Conservation (phyloP, 2,888 invertebrate genomes). For the Eupelmus urozonus region DNA sequence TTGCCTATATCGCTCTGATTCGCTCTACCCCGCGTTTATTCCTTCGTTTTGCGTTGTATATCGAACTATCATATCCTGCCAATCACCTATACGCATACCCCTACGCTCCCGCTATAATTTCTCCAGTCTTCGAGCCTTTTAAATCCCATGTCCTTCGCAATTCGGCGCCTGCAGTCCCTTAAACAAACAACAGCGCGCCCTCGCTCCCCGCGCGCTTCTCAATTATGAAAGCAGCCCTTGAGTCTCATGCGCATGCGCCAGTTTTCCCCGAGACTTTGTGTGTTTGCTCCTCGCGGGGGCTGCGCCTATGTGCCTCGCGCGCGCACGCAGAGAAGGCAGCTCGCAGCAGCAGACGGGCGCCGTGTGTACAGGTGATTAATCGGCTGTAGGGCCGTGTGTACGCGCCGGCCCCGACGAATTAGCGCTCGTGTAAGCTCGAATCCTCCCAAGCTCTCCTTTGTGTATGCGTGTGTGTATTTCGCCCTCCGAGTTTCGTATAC, state of each 20-base stretch:
- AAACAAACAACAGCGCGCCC: too few relatives aligned
- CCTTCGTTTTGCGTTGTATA: too few relatives aligned
- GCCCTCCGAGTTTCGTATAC: background rate
- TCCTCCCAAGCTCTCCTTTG: slow-evolving; percentile 26
- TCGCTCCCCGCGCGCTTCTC: too few relatives aligned
- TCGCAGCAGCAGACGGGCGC: background rate
- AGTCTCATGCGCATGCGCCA: background rate
- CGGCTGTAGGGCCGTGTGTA: slow-evolving; percentile 46
- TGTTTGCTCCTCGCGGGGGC: background rate
- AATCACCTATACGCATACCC: too few relatives aligned
- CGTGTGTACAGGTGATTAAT: slow-evolving; percentile 55
- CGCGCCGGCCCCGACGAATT: slow-evolving; percentile 43
- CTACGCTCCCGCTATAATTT: too few relatives aligned
- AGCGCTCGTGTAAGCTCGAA: slow-evolving; percentile 53
- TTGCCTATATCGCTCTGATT: slow-evolving; percentile 39
- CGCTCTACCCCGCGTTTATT: background rate
- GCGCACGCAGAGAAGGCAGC: background rate
- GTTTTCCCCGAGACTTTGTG: background rate
- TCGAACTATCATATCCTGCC: too few relatives aligned
- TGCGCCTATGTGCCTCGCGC: background rate
- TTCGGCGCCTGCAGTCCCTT: too few relatives aligned
- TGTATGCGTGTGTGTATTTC: slow-evolving; percentile 13
- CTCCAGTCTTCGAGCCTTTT: background rate
- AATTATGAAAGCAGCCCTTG: too few relatives aligned
- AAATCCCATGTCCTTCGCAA: too few relatives aligned